Conservation (phyloP, 1,140 invertebrate genomes). For the Panagrolaimus sp. region DNA sequence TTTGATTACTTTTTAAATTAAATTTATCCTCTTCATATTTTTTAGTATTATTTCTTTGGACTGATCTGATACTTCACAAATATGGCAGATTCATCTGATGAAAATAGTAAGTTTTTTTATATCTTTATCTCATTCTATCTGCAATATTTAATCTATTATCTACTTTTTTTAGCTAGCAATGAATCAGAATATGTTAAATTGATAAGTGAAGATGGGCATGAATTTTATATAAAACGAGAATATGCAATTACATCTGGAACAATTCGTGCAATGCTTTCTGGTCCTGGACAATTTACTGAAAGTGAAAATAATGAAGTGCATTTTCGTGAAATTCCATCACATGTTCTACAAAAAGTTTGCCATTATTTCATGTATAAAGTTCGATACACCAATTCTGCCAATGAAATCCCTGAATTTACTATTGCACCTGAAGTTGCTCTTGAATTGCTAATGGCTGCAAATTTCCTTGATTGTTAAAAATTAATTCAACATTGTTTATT, state of each 20-base stretch:
- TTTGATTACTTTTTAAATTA: too few relatives aligned
- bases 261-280: constrained; percentile 94
- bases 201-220: constrained; percentile 90
- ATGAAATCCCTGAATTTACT: constrained; percentile 95
- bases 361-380: constrained; percentile 99
- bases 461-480: constrained; percentile 94
- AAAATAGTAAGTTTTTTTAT: too few relatives aligned
- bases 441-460: constrained; percentile 97
- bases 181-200: constrained; percentile 83
- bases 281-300: constrained; percentile 82
- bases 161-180: too few relatives aligned
- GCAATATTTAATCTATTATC: too few relatives aligned
- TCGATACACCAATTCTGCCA: constrained; percentile 94
- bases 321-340: constrained; percentile 97
- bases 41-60: too few relatives aligned
- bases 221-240: constrained; percentile 82
- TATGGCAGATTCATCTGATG: too few relatives aligned
- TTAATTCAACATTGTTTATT: too few relatives aligned
- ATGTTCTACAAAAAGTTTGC: constrained; percentile 92
- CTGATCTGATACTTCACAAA: too few relatives aligned
- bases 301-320: constrained; percentile 99
- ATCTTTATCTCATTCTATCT: too few relatives aligned
- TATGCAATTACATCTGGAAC: constrained; percentile 95
- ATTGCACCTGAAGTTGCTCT: constrained; percentile 72
- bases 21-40: too few relatives aligned